Conservation (phyloP, 2,113 vertebrate genomes). For the Lophotis ruficrista region DNA sequence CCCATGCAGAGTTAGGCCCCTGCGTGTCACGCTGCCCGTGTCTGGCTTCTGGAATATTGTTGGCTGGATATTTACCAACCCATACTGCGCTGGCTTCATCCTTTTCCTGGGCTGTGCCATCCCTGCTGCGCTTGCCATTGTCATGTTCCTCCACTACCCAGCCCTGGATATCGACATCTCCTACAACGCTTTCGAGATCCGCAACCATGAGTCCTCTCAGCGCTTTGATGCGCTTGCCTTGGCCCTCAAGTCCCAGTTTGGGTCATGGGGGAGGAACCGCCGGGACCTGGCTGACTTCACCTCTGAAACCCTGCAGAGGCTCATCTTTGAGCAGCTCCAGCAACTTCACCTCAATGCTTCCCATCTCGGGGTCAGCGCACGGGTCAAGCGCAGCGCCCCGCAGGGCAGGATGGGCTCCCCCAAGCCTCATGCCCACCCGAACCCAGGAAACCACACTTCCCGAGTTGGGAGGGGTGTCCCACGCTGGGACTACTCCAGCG, state of each 20-base stretch:
- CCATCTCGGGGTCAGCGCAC: accelerated
- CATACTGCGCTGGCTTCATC: conserved; percentile 83
- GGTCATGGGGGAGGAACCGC: conserved; percentile 91
- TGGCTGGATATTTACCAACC: conserved; percentile 92
- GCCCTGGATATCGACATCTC: conserved; percentile 97
- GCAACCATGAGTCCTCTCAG: conserved; percentile 93
- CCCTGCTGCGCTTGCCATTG: conserved; percentile 83
- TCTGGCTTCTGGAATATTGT: conserved; percentile 84
- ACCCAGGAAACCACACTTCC: conserved; percentile 8
- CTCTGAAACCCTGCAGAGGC: conserved; percentile 81
- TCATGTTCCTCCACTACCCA: conserved; percentile 93
- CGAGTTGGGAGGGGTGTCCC: conserved; percentile 32
- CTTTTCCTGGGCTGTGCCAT: conserved; percentile 85
- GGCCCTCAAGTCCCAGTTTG: conserved; percentile 93
- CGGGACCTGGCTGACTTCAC: conserved; percentile 86
- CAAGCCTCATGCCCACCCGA: neutral
- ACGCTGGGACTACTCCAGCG: conserved; percentile 70
- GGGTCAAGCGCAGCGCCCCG: neutral
- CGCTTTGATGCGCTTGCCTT: conserved; percentile 91
- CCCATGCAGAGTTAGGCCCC: conserved; percentile 56
- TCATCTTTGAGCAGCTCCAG: conserved; percentile 85
- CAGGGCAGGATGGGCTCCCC: neutral
- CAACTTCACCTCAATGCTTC: conserved; percentile 65
- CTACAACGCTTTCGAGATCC: conserved; percentile 96
- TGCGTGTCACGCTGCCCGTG: neutral